phyloP scores from a whole-genome alignment of 2,888 invertebrate genomes.

The Callyntrura sp. region DNA sequence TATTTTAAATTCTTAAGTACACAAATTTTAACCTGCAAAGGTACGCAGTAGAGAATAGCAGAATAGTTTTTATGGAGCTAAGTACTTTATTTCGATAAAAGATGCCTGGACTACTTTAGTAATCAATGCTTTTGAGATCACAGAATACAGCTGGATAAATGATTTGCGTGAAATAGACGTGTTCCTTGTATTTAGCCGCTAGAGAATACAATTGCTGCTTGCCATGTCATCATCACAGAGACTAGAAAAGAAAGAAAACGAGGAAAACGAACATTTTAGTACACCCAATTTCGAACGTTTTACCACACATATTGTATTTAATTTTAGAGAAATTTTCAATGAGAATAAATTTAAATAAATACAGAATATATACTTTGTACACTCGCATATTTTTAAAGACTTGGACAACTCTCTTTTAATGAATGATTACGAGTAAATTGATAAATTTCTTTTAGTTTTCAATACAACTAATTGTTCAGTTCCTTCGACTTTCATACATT shows the following conservation, averaged over 20 bases:
- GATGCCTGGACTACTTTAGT: slow-evolving; percentile 17
- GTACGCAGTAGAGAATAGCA: neutral
- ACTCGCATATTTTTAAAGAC: too few species aligned
- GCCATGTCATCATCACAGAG: slow-evolving; percentile 74
- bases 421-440: too few species aligned
- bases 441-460: too few species aligned
- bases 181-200: slow-evolving; percentile 62
- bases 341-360: too few species aligned
- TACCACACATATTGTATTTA: too few species aligned
- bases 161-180: neutral
- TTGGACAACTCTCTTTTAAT: too few species aligned
- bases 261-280: too few species aligned
- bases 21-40: neutral
- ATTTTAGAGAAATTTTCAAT: too few species aligned
- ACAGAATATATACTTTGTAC: too few species aligned
- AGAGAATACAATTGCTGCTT: slow-evolving; percentile 63
- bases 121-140: slow-evolving; percentile 71
- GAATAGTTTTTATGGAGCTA: neutral
- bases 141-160: slow-evolving; percentile 61
- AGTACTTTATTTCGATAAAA: neutral
- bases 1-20: slow-evolving; percentile 11
- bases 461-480: too few species aligned
- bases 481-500: too few species aligned
- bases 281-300: too few species aligned
- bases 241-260: slow-evolving; percentile 63